Percentiles rank a stretch among this genome's conserved stretches.
Conservation (phyloP, 2,113 vertebrate genomes). For the crab-eating macaque (Macaca fascicularis) region T2T-MFA8v1.1 NC_088385.1:91757001-91757500, state of each 20-base stretch:
- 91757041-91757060: neutral
- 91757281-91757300: neutral
- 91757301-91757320: neutral
- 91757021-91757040: neutral
- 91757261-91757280: neutral
- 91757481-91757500: neutral
- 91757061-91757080: neutral
- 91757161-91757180: neutral
- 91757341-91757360: neutral
- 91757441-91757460: constrained; percentile 6
- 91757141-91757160: neutral
- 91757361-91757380: neutral
- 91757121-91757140: neutral
- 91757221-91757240: neutral
- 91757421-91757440: neutral
- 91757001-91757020: neutral
- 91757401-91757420: neutral
- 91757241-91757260: neutral
- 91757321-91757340: neutral
- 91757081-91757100: neutral
- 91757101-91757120: neutral
- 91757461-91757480: neutral
- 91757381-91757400: neutral
- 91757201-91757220: neutral
- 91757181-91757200: neutral